Evolutionary conservation across 2,797 vertebrate genomes (phyloP).

Genomic region (Tiaroga cobitis): DNA sequence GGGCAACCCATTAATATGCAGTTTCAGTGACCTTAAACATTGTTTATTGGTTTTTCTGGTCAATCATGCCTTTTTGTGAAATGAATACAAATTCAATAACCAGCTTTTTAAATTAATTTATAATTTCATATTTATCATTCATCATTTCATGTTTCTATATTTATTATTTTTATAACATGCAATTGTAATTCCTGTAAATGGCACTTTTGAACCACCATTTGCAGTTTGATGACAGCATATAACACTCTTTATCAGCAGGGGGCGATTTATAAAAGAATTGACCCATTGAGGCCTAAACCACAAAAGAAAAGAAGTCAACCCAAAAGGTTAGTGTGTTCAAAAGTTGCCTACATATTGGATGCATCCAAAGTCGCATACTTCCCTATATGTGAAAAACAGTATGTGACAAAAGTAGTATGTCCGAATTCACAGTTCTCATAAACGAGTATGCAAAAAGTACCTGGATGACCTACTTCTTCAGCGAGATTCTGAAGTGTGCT

Average conservation of each 20-base stretch:
- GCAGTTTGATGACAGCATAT: neutral
- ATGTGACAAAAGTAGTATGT: no score
- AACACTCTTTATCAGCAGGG: constrained; percentile 5
- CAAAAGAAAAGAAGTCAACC: neutral
- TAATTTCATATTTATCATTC: neutral
- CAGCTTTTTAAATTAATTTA: neutral
- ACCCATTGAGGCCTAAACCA: neutral
- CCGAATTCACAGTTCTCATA: no score
- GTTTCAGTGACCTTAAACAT: constrained; percentile 23
- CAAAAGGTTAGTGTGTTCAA: neutral
- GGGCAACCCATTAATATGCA: constrained; percentile 11
- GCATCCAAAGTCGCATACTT: no score
- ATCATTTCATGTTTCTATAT: neutral
- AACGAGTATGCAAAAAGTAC: no score
- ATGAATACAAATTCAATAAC: constrained; percentile 9
- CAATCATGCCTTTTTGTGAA: constrained; percentile 16
- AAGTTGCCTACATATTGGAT: neutral
- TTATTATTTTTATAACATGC: neutral
- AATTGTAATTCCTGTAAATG: neutral
- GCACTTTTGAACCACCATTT: neutral
- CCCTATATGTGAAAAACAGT: no score
- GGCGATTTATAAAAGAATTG: neutral
- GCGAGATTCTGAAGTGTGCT: no score
- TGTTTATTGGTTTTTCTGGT: constrained; percentile 1
- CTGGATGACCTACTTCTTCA: no score